A percentile compares a stretch with the other conserved stretches of the same genome.
Conservation (phyloP, 2,113 vertebrate genomes). For the Cranoglanis bouderius region DNA sequence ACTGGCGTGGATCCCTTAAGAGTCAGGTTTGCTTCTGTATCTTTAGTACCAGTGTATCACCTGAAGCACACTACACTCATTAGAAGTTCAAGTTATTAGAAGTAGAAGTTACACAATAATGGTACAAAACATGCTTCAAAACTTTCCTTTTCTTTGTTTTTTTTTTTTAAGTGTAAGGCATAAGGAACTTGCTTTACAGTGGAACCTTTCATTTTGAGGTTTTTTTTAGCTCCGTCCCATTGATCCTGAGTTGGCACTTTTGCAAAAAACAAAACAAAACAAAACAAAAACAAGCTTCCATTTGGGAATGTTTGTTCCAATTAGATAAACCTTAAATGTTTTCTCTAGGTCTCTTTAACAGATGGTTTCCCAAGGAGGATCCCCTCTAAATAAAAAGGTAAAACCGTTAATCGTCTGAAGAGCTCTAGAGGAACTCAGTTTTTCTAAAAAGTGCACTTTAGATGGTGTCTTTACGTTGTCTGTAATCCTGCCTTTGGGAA, state of each 20-base stretch:
- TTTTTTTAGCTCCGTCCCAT: neutral
- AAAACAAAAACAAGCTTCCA: neutral
- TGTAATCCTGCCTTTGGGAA: neutral
- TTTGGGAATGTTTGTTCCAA: neutral
- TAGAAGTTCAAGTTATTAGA: no score
- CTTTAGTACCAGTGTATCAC: neutral
- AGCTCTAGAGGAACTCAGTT: neutral
- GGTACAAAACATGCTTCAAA: neutral
- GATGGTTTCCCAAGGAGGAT: neutral
- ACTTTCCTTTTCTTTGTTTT: neutral
- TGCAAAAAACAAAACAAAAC: neutral
- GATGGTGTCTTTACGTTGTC: neutral
- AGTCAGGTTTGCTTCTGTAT: neutral
- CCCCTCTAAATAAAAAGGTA: neutral
- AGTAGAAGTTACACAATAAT: neutral
- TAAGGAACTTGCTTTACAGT: neutral
- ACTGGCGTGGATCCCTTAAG: neutral
- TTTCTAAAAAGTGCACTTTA: neutral
- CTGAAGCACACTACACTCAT: neutral
- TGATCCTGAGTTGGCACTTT: neutral
- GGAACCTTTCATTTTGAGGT: neutral
- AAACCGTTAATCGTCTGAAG: neutral
- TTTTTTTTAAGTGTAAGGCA: neutral
- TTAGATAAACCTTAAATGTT: neutral
- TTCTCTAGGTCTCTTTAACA: neutral